Conservation (phyloP, 2,113 vertebrate species). For the Noturus placidus region DNA sequence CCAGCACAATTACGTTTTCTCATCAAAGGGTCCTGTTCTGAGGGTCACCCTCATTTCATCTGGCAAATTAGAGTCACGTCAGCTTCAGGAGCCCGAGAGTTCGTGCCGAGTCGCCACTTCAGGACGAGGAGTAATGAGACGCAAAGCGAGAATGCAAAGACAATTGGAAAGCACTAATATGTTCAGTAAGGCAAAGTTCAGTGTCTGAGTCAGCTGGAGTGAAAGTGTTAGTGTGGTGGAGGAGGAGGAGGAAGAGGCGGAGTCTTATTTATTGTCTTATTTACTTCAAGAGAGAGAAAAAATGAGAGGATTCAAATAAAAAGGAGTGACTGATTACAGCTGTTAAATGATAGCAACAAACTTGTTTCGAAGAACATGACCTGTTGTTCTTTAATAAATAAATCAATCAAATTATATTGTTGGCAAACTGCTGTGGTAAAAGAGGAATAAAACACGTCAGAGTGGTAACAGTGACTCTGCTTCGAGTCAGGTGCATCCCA, state of each 20-base stretch:
- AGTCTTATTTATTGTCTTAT: not conserved
- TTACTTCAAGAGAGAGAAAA: not conserved
- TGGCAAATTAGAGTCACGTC: slow-evolving; percentile 76
- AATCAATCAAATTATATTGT: not conserved
- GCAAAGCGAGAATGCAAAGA: slow-evolving; percentile 19
- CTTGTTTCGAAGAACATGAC: not conserved
- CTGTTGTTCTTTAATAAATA: not conserved
- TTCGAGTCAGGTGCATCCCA: too few relatives aligned
- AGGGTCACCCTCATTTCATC: slow-evolving; percentile 76
- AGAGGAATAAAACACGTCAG: not conserved
- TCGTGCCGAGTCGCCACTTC: not conserved
- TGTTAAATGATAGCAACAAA: not conserved
- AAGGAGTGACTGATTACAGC: not conserved
- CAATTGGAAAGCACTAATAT: slow-evolving; percentile 22
- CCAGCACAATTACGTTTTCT: slow-evolving; percentile 77
- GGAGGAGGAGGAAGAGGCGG: not conserved
- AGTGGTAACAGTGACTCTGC: too few relatives aligned
- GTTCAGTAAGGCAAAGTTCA: slow-evolving; percentile 21
- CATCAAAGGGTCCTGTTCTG: slow-evolving; percentile 74
- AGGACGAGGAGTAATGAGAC: slow-evolving; percentile 16
- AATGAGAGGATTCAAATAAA: too few relatives aligned
- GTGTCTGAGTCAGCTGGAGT: not conserved
- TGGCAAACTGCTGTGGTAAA: not conserved
- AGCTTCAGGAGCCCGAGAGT: slow-evolving; percentile 64
- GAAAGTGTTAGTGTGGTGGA: not conserved